Conservation (phyloP, 2,888 invertebrate species). For the Ophraella communa region DNA sequence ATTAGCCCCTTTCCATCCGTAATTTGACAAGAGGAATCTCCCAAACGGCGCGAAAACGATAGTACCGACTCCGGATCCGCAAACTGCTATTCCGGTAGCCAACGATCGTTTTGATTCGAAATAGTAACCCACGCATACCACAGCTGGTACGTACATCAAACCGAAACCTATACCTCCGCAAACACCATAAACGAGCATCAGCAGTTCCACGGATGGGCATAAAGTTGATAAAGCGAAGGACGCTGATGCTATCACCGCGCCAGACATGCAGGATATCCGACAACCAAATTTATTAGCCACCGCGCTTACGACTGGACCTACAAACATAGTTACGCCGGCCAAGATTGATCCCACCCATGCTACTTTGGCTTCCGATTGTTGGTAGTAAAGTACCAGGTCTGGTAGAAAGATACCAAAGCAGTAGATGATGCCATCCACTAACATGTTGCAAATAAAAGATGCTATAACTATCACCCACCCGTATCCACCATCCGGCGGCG, state of each 20-base stretch:
- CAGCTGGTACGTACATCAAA: slow-evolving; percentile 78
- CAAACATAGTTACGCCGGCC: slow-evolving; percentile 93
- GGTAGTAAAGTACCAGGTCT: slow-evolving; percentile 80
- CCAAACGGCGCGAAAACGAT: slow-evolving; percentile 94
- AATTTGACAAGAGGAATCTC: slow-evolving; percentile 76
- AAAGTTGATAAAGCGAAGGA: slow-evolving; percentile 88
- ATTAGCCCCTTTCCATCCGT: slow-evolving; percentile 89
- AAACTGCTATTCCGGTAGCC: slow-evolving; percentile 94
- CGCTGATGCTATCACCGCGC: slow-evolving; percentile 80
- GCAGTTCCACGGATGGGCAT: slow-evolving; percentile 82
- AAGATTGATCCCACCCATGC: slow-evolving; percentile 95
- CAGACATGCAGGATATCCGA: slow-evolving; percentile 89
- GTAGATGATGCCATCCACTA: slow-evolving; percentile 97
- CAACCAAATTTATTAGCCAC: slow-evolving; percentile 94
- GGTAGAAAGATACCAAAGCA: slow-evolving; percentile 93
- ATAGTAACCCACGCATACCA: slow-evolving; percentile 95
- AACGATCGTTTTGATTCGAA: slow-evolving; percentile 93
- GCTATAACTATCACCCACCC: slow-evolving; percentile 95
- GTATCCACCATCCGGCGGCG: slow-evolving; percentile 90
- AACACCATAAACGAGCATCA: slow-evolving; percentile 85
- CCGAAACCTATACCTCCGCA: slow-evolving; percentile 66
- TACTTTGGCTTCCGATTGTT: slow-evolving; percentile 85
- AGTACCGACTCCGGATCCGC: slow-evolving; percentile 94
- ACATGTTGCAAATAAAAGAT: slow-evolving; percentile 96
- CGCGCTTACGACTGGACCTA: slow-evolving; percentile 93